These are phyloP conservation scores for Tiliacea citrago DNA, from an alignment of 2,888 invertebrate genomes.

Conservation along the genomic window DNA sequence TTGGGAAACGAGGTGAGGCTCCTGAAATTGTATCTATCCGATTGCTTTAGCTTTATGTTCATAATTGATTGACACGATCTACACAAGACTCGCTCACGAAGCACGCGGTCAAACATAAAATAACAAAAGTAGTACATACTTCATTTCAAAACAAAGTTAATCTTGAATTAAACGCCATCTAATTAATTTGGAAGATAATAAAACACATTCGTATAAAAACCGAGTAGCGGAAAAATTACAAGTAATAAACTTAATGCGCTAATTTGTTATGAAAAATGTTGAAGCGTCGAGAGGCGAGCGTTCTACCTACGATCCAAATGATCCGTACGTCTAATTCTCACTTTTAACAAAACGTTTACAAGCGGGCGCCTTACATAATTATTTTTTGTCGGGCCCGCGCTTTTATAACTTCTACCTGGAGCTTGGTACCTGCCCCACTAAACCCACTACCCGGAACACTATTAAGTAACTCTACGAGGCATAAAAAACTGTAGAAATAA, in stretches of 20 bases:
- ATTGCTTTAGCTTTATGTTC: constrained; percentile 39
- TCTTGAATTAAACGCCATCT: constrained; percentile 68
- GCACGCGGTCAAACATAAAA: constrained; percentile 18
- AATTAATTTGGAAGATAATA: constrained; percentile 68
- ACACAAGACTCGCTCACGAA: constrained; percentile 1
- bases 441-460: constrained; percentile 87
- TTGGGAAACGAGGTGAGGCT: constrained; percentile 55
- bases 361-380: constrained; percentile 73
- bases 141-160: constrained; percentile 54
- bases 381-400: constrained; percentile 75
- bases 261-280: constrained; percentile 66
- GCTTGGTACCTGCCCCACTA: constrained; percentile 82
- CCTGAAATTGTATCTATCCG: constrained; percentile 56
- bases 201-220: constrained; percentile 63
- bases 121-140: constrained; percentile 10
- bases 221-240: constrained; percentile 66
- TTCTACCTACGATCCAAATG: constrained; percentile 48
- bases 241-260: constrained; percentile 67
- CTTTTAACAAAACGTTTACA: constrained; percentile 74
- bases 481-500: constrained; percentile 84
- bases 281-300: constrained; percentile 47
- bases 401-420: constrained; percentile 83
- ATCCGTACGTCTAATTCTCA: constrained; percentile 69
- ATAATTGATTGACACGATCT: constrained; percentile 5
- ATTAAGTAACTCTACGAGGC: constrained; percentile 85